Evolutionary conservation across 2,888 invertebrate species (phyloP), one percentile per base, ranked within the genome.

Genomic region (Thera obeliscata): DNA sequence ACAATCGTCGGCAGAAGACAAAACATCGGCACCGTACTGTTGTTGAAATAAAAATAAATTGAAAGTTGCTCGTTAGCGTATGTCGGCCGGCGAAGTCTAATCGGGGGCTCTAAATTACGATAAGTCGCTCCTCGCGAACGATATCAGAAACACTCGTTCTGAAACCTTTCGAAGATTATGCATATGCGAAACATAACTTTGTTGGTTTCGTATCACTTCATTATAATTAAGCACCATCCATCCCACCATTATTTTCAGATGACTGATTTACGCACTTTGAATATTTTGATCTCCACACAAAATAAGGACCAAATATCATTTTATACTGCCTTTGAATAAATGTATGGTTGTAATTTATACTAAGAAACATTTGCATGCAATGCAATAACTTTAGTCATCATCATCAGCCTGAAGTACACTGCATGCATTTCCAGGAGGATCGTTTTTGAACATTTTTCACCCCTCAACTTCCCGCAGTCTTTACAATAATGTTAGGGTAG

Each of bases 51-150:
- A 89, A 88, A 88, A 88, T 85, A 89, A 89, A 86, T 86, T 82
- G 81, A 87, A 89, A 85, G 86, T 90, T 87, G 90, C 92, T 93
- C 92, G 93, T 93, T 93, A 92, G 91, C 82, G 90, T 83, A 87
- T 87, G 89, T 88, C 87, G 87, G 86, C 79, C 81, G 85, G 87
- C 81, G 84, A 81, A 85, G 82, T 89, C 92, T 93, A 93, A 93
- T 93, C 92, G 90, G 81, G 76, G 83, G 82, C 89, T 90, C 91
- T 92, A 93, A 93, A 93, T 93, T 91, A 89, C 88, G 93, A 93
- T 93, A 93, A 93, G 88, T 86, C 85, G 83, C 80, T 84, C 85
- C 87, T 87, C 83, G 84, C 85, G 80, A 80, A 84, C 85, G 89
- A 90, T 91, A 93, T 91, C 90, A 82, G 85, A 85, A 69, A 89